Evolutionary conservation across 2,888 invertebrate species (phyloP).

Genomic region (Horisme vitalbata): DNA sequence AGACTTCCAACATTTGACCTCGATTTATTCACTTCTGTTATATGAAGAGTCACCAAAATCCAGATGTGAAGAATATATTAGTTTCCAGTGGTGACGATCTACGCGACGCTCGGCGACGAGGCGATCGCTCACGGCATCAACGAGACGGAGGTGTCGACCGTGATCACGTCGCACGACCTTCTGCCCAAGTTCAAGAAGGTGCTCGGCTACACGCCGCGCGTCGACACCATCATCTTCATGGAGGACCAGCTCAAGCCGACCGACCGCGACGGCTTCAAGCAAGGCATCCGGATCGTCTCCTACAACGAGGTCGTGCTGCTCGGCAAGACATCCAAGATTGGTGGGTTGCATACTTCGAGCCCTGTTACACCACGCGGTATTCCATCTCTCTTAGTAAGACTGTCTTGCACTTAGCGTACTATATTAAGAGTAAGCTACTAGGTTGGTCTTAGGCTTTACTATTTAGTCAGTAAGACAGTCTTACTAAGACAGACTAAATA

Average conservation of each 20-base stretch:
- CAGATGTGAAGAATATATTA: too few species aligned
- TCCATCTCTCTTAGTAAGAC: too few species aligned
- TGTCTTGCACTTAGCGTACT: too few species aligned
- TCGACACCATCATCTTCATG: slow-evolving; percentile 92
- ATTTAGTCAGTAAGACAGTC: too few species aligned
- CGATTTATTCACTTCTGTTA: too few species aligned
- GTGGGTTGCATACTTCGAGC: slow-evolving; percentile 46
- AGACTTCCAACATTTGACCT: too few species aligned
- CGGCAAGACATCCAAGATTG: slow-evolving; percentile 62
- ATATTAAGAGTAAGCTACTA: too few species aligned
- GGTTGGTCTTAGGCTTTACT: too few species aligned
- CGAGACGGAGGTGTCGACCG: slow-evolving; percentile 96
- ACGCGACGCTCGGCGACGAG: slow-evolving; percentile 98
- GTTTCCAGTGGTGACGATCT: slow-evolving; percentile 94
- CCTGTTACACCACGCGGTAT: too few species aligned
- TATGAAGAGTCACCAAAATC: too few species aligned
- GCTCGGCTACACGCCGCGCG: slow-evolving; percentile 86
- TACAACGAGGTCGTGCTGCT: slow-evolving; percentile 85
- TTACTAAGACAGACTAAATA: too few species aligned
- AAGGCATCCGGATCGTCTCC: slow-evolving; percentile 87
- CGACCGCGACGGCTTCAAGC: slow-evolving; percentile 87
- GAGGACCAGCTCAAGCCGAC: slow-evolving; percentile 92
- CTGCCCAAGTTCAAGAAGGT: slow-evolving; percentile 94
- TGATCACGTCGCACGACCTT: slow-evolving; percentile 96
- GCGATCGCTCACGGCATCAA: slow-evolving; percentile 98